A percentile compares a stretch with the other conserved stretches of the same genome.
These are phyloP conservation scores for Aspiorhynchus laticeps DNA, from an alignment of 2,113 vertebrate species.

Conservation along the genomic window DNA sequence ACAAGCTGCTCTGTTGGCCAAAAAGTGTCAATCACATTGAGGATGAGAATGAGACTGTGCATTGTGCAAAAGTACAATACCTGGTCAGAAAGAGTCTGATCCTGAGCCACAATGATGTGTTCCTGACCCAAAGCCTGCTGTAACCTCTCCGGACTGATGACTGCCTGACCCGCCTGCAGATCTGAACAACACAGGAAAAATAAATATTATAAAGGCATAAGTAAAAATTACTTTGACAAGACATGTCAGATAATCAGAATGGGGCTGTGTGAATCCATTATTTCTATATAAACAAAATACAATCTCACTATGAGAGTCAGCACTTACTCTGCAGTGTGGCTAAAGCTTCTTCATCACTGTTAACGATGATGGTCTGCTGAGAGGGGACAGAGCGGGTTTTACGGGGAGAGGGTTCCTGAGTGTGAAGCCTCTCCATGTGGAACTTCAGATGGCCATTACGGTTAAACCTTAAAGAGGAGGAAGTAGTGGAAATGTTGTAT, in stretches of 20 bases:
- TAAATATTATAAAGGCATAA: neutral
- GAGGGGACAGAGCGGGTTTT: slow-evolving; percentile 64
- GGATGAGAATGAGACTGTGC: neutral
- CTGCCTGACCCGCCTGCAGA: slow-evolving; percentile 82
- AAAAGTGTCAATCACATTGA: neutral
- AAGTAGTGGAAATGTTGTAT: neutral
- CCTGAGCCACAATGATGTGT: slow-evolving; percentile 92
- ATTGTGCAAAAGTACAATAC: slow-evolving; percentile 62
- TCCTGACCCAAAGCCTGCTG: slow-evolving; percentile 89
- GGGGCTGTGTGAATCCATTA: neutral
- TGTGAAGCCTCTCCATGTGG: slow-evolving; percentile 94
- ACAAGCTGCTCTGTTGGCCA: neutral
- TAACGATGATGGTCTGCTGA: slow-evolving; percentile 90
- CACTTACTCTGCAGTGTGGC: slow-evolving; percentile 86
- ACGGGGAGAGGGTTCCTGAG: slow-evolving; percentile 75
- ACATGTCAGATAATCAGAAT: neutral
- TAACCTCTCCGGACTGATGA: slow-evolving; percentile 82
- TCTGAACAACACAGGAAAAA: slow-evolving; percentile 68
- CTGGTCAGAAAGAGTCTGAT: slow-evolving; percentile 84
- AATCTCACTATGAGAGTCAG: neutral
- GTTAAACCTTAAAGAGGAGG: slow-evolving; percentile 83
- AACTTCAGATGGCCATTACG: slow-evolving; percentile 98
- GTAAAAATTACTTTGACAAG: neutral
- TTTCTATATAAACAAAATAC: neutral
- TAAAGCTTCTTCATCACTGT: slow-evolving; percentile 88